Evolutionary conservation across 2,888 invertebrate genomes (phyloP), one percentile per base, ranked within the genome.

Genomic region (Cynaeus angustus): DNA sequence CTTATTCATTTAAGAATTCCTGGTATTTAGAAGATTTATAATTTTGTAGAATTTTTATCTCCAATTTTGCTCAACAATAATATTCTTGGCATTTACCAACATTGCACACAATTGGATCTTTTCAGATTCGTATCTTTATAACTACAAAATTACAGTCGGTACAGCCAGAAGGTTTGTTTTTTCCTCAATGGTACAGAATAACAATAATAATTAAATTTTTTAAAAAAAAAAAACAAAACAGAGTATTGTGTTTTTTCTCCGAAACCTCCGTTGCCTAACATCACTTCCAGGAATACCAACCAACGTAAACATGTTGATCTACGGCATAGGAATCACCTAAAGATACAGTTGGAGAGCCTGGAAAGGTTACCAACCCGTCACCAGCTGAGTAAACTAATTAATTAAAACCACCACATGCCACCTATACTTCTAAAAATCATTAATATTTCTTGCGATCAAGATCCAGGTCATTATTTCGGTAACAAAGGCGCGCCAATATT

Each of bases 371-470:
- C 30, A 52, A 30, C 52, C 28, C 30, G 52, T 52, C 6, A 52
- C 9, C 30, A 52, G 52, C 52, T 52, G 52, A 52, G 52, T 52
- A 28, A 52, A 52, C 30, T 21, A 48, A 48, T 13, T 33, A 52
- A 52, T 52, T 52, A 52, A 50, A 50, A 6, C 5, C 7, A 10
- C 16, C 16, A 8, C 30, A 12, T 52, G 52, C 7, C 52, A 52
- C 33, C 30, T 13, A 12, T 52, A 9, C 30, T 10, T 10, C 28
- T 30, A 28, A 52, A 12, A 52, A 52, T 7, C 8, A 26, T 28
- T 10, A 13, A 28, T 52, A 50, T 30, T 30, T 7, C 30, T 10
- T 1, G 12, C 1, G 2, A 1, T 30, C 3, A 28, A 30, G 21
- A 21, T 21, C 28, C 1, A 6, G 16, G 16, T 52, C 52, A 30